Percentiles rank a stretch among this genome's conserved stretches.
Conservation (phyloP, 92 coral and sea anemone genomes). For the Ricordea florida region DNA sequence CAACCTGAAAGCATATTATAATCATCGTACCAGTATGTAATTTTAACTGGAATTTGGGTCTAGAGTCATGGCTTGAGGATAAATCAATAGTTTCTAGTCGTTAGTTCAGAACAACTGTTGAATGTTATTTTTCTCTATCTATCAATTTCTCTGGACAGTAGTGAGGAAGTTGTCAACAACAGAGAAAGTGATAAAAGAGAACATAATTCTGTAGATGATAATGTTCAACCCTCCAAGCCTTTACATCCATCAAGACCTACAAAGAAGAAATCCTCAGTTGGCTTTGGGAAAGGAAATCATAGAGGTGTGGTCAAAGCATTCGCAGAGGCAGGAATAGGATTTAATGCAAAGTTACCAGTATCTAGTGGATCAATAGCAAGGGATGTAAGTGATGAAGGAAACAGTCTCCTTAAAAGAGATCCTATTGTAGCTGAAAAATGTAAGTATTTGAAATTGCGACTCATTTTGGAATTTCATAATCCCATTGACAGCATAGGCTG, state of each 20-base stretch:
- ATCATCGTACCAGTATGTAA: too few relatives aligned
- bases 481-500: background rate
- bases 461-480: background rate
- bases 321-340: slow-evolving; percentile 61
- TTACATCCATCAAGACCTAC: background rate
- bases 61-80: too few relatives aligned
- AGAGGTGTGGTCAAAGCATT: slow-evolving; percentile 57
- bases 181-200: background rate
- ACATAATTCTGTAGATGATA: background rate
- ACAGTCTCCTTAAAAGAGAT: slow-evolving; percentile 62
- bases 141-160: background rate
- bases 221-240: background rate
- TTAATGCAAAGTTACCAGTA: slow-evolving; percentile 17
- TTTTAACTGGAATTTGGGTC: too few relatives aligned
- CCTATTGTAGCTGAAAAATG: slow-evolving; percentile 76
- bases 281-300: slow-evolving; percentile 10
- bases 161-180: background rate
- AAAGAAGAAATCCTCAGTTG: background rate
- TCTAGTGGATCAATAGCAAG: slow-evolving; percentile 49
- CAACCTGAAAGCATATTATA: too few relatives aligned
- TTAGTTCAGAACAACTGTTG: too few relatives aligned
- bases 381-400: slow-evolving; percentile 93
- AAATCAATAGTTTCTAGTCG: too few relatives aligned
- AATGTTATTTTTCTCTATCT: background rate
- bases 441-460: too few relatives aligned